These are phyloP conservation scores for Eurois occulta DNA, from an alignment of 2,888 invertebrate species.

Conservation along the genomic window DNA sequence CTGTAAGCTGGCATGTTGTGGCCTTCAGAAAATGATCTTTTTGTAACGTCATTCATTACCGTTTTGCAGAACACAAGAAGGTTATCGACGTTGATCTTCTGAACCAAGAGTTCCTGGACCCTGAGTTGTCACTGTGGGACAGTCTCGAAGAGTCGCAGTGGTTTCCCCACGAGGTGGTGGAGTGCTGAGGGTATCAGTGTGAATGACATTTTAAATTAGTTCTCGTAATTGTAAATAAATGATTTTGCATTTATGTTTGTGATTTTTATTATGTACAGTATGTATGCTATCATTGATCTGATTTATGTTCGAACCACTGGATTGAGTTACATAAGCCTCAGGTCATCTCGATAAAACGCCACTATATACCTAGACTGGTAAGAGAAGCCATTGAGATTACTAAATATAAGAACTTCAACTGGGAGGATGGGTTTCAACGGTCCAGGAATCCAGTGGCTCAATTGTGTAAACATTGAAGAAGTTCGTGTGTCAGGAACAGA, in stretches of 20 bases:
- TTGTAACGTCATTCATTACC: not conserved
- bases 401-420: no score
- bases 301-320: no score
- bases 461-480: no score
- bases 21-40: not conserved
- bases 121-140: conserved; percentile 95
- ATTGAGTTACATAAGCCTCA: no score
- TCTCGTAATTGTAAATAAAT: conserved; percentile 53
- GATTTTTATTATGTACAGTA: conserved; percentile 19
- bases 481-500: no score
- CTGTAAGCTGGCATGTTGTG: not conserved
- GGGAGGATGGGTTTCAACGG: no score
- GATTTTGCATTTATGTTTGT: conserved; percentile 18
- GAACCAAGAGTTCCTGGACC: conserved; percentile 94
- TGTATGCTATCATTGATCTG: not conserved
- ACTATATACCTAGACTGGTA: no score
- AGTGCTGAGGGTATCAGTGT: conserved; percentile 73
- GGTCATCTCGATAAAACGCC: no score
- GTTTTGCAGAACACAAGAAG: conserved; percentile 93
- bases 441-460: no score
- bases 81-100: conserved; percentile 93
- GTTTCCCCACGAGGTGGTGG: conserved; percentile 94
- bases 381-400: no score
- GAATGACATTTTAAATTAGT: conserved; percentile 43
- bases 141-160: conserved; percentile 95